Evolutionary conservation across 2,888 invertebrate genomes (phyloP), one percentile per base, ranked within the genome.

Genomic region (Trisateles emortualis): DNA sequence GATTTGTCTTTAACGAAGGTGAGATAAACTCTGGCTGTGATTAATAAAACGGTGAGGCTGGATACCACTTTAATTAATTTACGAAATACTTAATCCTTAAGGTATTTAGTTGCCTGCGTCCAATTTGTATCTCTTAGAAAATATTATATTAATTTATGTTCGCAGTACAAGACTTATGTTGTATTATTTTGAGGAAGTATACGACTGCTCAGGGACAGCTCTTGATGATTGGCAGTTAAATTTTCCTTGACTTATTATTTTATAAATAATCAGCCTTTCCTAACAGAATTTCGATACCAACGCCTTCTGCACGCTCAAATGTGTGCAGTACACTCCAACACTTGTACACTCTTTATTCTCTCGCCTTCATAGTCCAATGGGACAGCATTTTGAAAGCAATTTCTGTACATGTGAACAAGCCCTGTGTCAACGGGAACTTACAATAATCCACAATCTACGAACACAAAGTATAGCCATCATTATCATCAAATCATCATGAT

Each of bases 1-100:
- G 8, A 41, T 39, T 22, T 46, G 9, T 32, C 44, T 17, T 24
- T 39, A 55, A 51, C 33, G 22, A 52, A 58, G 54, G 47, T 50
- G 41, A 32, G 53, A 42, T 46, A 30, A 52, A 49, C 41, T 40
- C 26, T 22, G 16, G 0, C 42, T 36, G 13, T 54, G 52, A 58
- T 63, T 56, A 52, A 70, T 63, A 51, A 53, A 36, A 45, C 26
- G 17, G n/a, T 11, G 39, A 17, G 14, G 36, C 24, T 8, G 22
- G 49, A 44, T 19, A 45, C 10, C 43, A 10, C 35, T 48, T 57
- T 52, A 45, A 70, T 58, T 58, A 63, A 43, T 55, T 39, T 29
- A 36, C 36, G n/a, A 49, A 53, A 42, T 41, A 57, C 19, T 52
- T 41, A 39, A 51, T 47, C 40, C 17, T 44, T 5, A 14, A 46